phyloP scores from a whole-genome alignment of 2,797 vertebrate genomes.

The Oryzias sinensis region DNA sequence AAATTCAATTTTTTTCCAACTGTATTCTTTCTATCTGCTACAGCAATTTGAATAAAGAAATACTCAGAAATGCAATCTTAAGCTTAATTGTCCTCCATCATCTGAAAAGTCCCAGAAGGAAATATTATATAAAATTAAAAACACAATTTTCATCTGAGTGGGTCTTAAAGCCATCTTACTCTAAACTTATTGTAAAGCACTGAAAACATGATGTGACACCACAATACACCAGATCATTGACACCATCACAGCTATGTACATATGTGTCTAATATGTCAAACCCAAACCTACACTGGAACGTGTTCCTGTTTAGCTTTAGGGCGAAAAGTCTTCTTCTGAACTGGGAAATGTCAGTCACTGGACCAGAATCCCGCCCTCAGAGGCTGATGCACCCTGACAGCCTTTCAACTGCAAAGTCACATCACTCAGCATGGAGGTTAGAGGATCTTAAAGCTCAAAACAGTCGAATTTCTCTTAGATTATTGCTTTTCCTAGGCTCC shows the following conservation, averaged over 20 bases:
- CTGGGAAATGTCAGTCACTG: slow-evolving; percentile 29
- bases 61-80: too few relatives aligned
- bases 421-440: slow-evolving; percentile 25
- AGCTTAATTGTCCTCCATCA: too few relatives aligned
- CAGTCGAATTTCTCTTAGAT: slow-evolving; percentile 62
- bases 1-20: too few relatives aligned
- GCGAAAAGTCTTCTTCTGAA: slow-evolving; percentile 34
- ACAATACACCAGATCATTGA: slow-evolving; percentile 15
- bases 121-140: too few relatives aligned
- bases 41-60: too few relatives aligned
- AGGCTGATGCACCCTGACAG: slow-evolving; percentile 41
- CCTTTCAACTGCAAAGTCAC: slow-evolving; percentile 46
- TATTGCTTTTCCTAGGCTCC: slow-evolving; percentile 52
- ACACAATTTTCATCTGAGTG: too few relatives aligned
- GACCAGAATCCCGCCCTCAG: slow-evolving; percentile 29
- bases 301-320: slow-evolving; percentile 12
- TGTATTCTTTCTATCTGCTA: too few relatives aligned
- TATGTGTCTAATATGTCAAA: slow-evolving; percentile 26
- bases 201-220: slow-evolving; percentile 28
- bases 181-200: slow-evolving; percentile 1
- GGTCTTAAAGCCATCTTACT: slow-evolving; percentile 4
- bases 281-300: slow-evolving; percentile 9
- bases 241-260: slow-evolving; percentile 15
- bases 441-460: slow-evolving; percentile 38
- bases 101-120: too few relatives aligned